A percentile compares a stretch with the other conserved stretches of the same genome.
phyloP scores from a whole-genome alignment of 2,797 vertebrate species.

The Emys orbicularis region DNA sequence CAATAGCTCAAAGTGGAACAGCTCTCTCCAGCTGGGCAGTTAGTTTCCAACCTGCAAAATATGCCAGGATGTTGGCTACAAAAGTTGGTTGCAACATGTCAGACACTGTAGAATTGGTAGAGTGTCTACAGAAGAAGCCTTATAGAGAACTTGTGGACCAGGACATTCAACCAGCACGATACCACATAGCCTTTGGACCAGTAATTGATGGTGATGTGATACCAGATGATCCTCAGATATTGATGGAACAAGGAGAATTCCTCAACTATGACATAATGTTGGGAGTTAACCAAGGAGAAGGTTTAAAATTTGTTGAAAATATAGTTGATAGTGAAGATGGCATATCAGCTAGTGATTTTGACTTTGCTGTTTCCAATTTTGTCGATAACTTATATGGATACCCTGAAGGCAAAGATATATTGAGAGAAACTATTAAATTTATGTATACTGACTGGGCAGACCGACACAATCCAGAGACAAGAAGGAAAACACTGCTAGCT shows the following conservation, averaged over 20 bases:
- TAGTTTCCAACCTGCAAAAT: slow-evolving; percentile 98
- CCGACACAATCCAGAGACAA: slow-evolving; percentile 96
- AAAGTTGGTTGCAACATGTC: slow-evolving; percentile 98
- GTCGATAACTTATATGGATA: slow-evolving; percentile 98
- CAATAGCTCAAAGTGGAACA: slow-evolving; percentile 98
- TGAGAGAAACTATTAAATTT: slow-evolving; percentile 98
- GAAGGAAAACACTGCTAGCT: slow-evolving; percentile 95
- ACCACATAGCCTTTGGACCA: slow-evolving; percentile 98
- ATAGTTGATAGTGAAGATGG: slow-evolving; percentile 98
- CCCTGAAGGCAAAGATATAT: slow-evolving; percentile 97
- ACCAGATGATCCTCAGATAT: slow-evolving; percentile 97
- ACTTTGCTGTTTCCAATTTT: slow-evolving; percentile 99
- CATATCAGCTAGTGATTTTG: slow-evolving; percentile 98
- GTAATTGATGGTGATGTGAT: slow-evolving; percentile 99
- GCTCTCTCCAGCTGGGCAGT: slow-evolving; percentile 99
- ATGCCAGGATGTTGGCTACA: slow-evolving; percentile 95
- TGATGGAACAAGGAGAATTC: slow-evolving; percentile 99
- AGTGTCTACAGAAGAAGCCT: slow-evolving; percentile 97
- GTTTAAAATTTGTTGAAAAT: slow-evolving; percentile 97
- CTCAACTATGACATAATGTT: slow-evolving; percentile 99
- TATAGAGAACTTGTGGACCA: slow-evolving; percentile 99
- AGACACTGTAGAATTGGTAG: slow-evolving; percentile 95
- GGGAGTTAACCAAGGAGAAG: slow-evolving; percentile 98
- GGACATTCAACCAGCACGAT: slow-evolving; percentile 98
- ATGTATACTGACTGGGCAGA: slow-evolving; percentile 99